Evolutionary conservation across 1,140 invertebrate genomes (phyloP).

Genomic region (Argopecten irradians): DNA sequence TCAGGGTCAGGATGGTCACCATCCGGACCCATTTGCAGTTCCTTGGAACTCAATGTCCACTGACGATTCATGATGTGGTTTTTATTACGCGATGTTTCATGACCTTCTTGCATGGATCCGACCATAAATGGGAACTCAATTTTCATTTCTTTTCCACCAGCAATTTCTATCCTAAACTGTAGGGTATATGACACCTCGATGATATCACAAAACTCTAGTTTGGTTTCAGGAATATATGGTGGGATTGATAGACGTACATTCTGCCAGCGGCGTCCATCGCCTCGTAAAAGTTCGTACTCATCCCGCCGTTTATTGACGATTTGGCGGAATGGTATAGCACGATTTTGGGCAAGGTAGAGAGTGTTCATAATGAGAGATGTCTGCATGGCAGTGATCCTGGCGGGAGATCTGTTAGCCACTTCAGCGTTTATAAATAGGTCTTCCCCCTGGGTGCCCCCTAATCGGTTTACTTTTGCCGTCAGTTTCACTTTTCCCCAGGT

Average conservation of each 20-base stretch:
- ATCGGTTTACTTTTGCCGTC: conserved; percentile 59
- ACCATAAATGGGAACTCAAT: conserved; percentile 66
- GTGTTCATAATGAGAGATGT: conserved; percentile 71
- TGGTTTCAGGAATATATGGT: conserved; percentile 74
- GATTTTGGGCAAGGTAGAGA: conserved; percentile 69
- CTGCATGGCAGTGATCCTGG: conserved; percentile 69
- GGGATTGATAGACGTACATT: conserved; percentile 72
- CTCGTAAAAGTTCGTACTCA: conserved; percentile 68
- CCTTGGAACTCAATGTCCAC: conserved; percentile 57
- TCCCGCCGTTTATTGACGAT: conserved; percentile 75
- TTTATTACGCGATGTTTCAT: conserved; percentile 52
- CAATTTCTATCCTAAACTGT: conserved; percentile 72
- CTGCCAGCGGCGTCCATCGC: conserved; percentile 73
- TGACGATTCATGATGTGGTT: conserved; percentile 55
- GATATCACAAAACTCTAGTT: conserved; percentile 73
- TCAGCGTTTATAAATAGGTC: conserved; percentile 72
- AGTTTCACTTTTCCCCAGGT: conserved; percentile 67
- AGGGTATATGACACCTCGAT: conserved; percentile 74
- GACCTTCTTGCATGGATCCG: conserved; percentile 62
- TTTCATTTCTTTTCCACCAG: conserved; percentile 62
- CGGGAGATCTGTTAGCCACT: conserved; percentile 67
- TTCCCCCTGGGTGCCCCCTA: conserved; percentile 71
- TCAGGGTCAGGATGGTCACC: neutral
- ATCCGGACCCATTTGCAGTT: neutral
- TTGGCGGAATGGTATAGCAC: conserved; percentile 66